Evolutionary conservation across 2,113 vertebrate species (phyloP).

Genomic region (Perca fluviatilis): DNA sequence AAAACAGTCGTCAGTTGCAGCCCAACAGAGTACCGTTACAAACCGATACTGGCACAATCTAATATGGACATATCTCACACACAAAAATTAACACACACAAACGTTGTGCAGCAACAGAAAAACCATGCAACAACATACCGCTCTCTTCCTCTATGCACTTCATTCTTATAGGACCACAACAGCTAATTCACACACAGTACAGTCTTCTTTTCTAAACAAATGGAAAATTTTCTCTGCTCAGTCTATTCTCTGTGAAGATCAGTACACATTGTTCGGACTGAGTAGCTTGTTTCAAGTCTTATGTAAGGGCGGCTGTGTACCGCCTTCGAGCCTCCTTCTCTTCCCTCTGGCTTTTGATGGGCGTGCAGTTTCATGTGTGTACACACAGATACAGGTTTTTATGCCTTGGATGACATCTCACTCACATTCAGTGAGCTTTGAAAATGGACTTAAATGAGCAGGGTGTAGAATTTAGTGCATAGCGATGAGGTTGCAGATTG

Average conservation of each 20-base stretch:
- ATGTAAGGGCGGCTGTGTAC: slow-evolving; percentile 46
- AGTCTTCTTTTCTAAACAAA: slow-evolving; percentile 6
- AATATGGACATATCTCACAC: neutral
- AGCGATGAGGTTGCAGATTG: no score
- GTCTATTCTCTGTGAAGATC: slow-evolving; percentile 7
- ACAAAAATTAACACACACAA: neutral
- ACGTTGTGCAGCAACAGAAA: neutral
- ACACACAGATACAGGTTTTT: neutral
- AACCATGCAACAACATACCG: slow-evolving; percentile 35
- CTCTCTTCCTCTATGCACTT: neutral
- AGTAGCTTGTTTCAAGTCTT: slow-evolving; percentile 49
- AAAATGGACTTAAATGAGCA: neutral
- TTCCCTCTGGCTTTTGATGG: slow-evolving; percentile 19
- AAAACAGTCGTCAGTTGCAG: no score
- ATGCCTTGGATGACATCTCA: neutral
- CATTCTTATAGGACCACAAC: slow-evolving; percentile 29
- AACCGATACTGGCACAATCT: neutral
- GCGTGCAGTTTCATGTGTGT: neutral
- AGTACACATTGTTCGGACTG: slow-evolving; percentile 44
- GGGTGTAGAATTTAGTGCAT: no score
- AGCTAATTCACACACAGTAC: slow-evolving; percentile 16
- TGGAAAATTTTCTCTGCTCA: neutral
- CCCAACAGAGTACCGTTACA: no score
- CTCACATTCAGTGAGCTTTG: neutral
- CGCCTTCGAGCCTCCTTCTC: slow-evolving; percentile 22